phyloP scores from a whole-genome alignment of 1,140 invertebrate genomes.

The Orius laevigatus region DNA sequence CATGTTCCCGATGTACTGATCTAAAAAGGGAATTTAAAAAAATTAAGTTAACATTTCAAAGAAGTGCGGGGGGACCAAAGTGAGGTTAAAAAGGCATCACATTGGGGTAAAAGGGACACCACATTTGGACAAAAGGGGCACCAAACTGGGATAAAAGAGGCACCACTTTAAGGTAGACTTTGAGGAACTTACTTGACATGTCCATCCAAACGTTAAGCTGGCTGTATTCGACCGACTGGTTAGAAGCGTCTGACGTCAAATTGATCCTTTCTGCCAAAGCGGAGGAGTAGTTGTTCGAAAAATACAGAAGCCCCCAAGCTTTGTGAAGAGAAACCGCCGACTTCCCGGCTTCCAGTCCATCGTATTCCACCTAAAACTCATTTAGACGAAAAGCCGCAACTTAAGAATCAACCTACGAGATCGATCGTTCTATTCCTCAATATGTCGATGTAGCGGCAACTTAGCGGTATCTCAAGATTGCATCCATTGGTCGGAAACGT shows the following conservation, averaged over 20 bases:
- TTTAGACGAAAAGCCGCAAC: neutral
- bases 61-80: too few species aligned
- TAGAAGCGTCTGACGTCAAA: slow-evolving; percentile 30
- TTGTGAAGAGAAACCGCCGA: slow-evolving; percentile 8
- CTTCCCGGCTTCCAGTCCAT: slow-evolving; percentile 8
- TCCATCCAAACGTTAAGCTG: slow-evolving; percentile 50
- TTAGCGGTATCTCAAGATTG: slow-evolving; percentile 39
- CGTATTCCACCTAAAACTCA: slow-evolving; percentile 12
- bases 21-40: slow-evolving; percentile 13
- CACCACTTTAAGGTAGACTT: neutral
- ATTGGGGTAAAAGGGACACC: too few species aligned
- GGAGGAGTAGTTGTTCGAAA: slow-evolving; percentile 56
- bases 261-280: slow-evolving; percentile 39
- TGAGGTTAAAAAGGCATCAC: too few species aligned
- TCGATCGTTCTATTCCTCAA: slow-evolving; percentile 40
- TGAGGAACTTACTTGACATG: slow-evolving; percentile 41
- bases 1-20: slow-evolving; percentile 22
- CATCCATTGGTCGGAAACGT: slow-evolving; percentile 34
- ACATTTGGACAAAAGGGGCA: neutral
- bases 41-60: too few species aligned
- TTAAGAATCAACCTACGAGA: slow-evolving; percentile 36
- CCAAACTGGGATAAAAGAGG: neutral
- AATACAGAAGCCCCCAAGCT: slow-evolving; percentile 48
- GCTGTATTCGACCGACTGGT: slow-evolving; percentile 35
- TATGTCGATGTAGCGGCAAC: slow-evolving; percentile 57